A percentile compares a stretch with the other conserved stretches of the same genome.
Conservation (phyloP, 2,113 vertebrate species). For the Dasyprocta punctata region DNA sequence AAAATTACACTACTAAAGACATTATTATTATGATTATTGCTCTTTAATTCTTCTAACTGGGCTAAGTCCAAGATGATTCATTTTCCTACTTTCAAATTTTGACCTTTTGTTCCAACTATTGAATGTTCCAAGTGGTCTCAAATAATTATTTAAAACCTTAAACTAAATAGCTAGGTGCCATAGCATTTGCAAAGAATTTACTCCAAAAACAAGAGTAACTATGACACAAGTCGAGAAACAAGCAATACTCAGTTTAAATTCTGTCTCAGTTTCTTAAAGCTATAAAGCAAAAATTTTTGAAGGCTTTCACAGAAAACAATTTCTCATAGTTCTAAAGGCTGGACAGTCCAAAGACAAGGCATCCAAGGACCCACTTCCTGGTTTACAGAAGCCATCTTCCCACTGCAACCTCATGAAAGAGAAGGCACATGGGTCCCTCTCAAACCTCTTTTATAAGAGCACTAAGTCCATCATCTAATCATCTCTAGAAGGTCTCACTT, state of each 20-base stretch:
- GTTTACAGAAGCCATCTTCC: background rate
- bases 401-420: background rate
- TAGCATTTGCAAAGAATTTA: conserved; percentile 11
- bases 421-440: background rate
- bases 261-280: background rate
- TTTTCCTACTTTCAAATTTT: conserved; percentile 51
- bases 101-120: background rate
- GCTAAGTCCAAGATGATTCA: background rate
- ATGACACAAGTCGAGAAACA: background rate
- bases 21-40: conserved; percentile 25
- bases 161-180: background rate
- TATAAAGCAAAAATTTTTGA: background rate
- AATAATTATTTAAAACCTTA: conserved; percentile 31
- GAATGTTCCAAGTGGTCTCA: background rate
- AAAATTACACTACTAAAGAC: conserved; percentile 15
- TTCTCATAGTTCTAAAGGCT: background rate
- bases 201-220: background rate
- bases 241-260: background rate
- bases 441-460: background rate
- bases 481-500: background rate
- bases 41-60: conserved; percentile 33
- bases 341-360: background rate
- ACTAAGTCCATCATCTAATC: background rate
- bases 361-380: background rate
- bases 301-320: background rate